These are phyloP conservation scores for Drosophila varians DNA, from an alignment of 1,140 invertebrate genomes.

Conservation along the genomic window DNA sequence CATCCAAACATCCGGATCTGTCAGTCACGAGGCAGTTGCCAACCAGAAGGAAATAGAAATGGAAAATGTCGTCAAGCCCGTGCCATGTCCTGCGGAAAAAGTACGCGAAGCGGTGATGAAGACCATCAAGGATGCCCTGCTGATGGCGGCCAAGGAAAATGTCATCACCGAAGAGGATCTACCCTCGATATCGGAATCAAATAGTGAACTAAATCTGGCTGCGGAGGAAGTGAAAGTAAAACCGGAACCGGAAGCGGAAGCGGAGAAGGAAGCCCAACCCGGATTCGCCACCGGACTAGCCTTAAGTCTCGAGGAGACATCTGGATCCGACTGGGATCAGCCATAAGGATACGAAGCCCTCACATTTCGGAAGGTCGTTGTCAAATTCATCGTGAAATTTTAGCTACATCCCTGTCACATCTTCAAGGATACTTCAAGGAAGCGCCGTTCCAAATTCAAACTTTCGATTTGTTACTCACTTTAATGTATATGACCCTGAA, in stretches of 20 bases:
- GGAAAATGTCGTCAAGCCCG: not conserved
- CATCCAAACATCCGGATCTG: too few species aligned
- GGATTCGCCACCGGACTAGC: not conserved
- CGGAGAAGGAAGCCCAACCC: not conserved
- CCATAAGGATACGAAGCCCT: not conserved
- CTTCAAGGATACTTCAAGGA: too few species aligned
- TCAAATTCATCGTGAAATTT: not conserved
- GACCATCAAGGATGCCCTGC: not conserved
- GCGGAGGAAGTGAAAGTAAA: not conserved
- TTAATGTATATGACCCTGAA: constrained; percentile 4
- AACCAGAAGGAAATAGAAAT: not conserved
- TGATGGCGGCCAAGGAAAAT: not conserved
- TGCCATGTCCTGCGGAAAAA: not conserved
- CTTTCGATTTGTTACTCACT: not conserved
- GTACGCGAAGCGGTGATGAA: not conserved
- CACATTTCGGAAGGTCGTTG: not conserved
- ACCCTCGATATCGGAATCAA: too few species aligned
- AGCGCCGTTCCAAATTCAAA: not conserved
- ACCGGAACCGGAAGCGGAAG: not conserved
- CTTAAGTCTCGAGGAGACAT: not conserved
- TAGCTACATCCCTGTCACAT: not conserved
- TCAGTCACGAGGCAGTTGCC: too few species aligned
- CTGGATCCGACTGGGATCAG: not conserved
- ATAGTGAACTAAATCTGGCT: too few species aligned
- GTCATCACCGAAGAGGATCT: not conserved